A percentile compares a stretch with the other conserved stretches of the same genome.
phyloP scores from a whole-genome alignment of 2,888 invertebrate species.

The Lutraria lutraria region DNA sequence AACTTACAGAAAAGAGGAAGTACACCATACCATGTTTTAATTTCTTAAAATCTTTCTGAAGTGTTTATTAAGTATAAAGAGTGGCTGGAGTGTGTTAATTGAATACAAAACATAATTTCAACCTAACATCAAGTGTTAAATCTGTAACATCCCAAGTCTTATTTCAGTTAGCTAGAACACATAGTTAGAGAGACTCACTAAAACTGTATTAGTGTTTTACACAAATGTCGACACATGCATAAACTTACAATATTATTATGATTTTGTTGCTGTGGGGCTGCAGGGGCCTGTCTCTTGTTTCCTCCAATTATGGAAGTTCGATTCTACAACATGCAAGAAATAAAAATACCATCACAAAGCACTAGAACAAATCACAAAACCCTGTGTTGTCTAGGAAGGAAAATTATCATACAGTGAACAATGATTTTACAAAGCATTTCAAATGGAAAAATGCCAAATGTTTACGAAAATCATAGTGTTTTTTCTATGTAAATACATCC shows the following conservation, averaged over 20 bases:
- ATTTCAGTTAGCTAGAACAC: background rate
- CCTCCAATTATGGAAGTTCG: conserved; percentile 57
- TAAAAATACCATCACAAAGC: conserved; percentile 36
- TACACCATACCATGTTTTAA: too few species aligned
- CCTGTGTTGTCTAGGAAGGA: background rate
- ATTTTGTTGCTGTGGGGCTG: conserved; percentile 62
- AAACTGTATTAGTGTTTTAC: background rate
- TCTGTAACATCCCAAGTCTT: background rate
- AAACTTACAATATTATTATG: conserved; percentile 68
- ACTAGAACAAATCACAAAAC: conserved; percentile 12
- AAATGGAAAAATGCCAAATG: background rate
- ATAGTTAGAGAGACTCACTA: background rate
- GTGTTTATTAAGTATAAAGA: background rate
- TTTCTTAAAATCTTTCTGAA: too few species aligned
- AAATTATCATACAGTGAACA: background rate
- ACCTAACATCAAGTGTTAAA: background rate
- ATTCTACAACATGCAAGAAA: conserved; percentile 69
- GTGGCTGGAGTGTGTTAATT: background rate
- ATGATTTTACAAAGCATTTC: background rate
- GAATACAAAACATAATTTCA: background rate
- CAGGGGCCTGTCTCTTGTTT: conserved; percentile 75
- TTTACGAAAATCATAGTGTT: too few species aligned
- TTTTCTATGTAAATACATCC: too few species aligned
- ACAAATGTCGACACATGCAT: background rate
- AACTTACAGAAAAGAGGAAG: too few species aligned